These are phyloP conservation scores for Campoplex nolae DNA, from an alignment of 2,888 invertebrate genomes.

Conservation along the genomic window DNA sequence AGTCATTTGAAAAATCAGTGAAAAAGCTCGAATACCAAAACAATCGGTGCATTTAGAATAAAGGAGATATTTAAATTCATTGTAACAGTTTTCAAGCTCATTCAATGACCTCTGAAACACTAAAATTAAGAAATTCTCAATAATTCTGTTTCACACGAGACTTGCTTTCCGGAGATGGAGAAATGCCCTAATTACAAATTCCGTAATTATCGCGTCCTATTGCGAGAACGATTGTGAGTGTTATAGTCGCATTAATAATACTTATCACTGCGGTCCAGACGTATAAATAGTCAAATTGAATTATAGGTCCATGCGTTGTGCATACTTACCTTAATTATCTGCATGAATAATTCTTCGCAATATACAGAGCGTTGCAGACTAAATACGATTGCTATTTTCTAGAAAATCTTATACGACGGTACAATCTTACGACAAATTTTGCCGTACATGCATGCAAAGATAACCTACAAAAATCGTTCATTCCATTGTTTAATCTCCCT, in stretches of 20 bases:
- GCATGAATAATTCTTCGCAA: background rate
- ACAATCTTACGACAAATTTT: background rate
- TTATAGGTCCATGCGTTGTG: background rate
- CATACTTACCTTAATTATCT: conserved; percentile 10
- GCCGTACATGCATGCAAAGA: too few species aligned
- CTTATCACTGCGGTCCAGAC: conserved; percentile 41
- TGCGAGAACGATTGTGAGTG: conserved; percentile 29
- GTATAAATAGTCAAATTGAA: conserved; percentile 11
- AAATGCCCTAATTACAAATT: conserved; percentile 30
- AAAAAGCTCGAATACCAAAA: background rate
- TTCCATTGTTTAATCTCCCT: too few species aligned
- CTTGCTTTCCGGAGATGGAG: background rate
- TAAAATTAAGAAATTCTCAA: background rate
- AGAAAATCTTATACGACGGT: background rate
- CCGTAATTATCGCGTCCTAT: conserved; percentile 27
- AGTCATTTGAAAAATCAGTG: background rate
- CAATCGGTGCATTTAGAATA: background rate
- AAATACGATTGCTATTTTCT: background rate
- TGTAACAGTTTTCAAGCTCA: too few species aligned
- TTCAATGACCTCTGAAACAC: too few species aligned
- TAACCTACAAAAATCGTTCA: too few species aligned
- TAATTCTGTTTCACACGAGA: background rate
- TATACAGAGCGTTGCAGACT: background rate
- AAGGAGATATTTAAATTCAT: background rate
- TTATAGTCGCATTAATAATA: conserved; percentile 45